Percentiles rank a stretch among this genome's conserved stretches.
phyloP scores from a whole-genome alignment of 2,113 vertebrate genomes.

The Zeus faber region DNA sequence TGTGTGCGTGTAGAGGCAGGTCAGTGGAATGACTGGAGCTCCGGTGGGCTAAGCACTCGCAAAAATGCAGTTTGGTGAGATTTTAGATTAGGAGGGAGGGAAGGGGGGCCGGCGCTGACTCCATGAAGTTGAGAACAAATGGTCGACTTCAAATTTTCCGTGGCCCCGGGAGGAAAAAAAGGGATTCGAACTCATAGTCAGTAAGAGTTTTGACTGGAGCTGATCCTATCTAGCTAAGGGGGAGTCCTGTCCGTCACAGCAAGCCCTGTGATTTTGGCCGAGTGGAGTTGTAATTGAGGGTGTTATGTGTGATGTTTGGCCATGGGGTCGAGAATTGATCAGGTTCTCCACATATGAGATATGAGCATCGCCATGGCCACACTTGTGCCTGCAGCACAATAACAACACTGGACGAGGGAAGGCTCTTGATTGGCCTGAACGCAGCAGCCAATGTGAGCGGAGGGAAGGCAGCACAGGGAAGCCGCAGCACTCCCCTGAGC shows the following conservation, averaged over 20 bases:
- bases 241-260: background rate
- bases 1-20: constrained; percentile 71
- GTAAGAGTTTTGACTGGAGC: too few relatives aligned
- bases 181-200: background rate
- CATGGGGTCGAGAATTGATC: too few relatives aligned
- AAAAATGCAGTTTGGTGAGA: constrained; percentile 79
- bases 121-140: constrained; percentile 49
- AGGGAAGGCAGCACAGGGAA: constrained; percentile 50
- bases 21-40: constrained; percentile 69
- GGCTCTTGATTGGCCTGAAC: constrained; percentile 55
- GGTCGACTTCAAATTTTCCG: constrained; percentile 35
- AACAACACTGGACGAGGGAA: constrained; percentile 31
- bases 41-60: constrained; percentile 65
- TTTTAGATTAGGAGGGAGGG: constrained; percentile 61
- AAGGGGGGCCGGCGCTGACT: constrained; percentile 41
- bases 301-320: too few relatives aligned
- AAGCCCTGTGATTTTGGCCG: too few relatives aligned
- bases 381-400: constrained; percentile 39
- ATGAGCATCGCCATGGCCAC: constrained; percentile 34
- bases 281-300: too few relatives aligned
- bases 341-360: constrained; percentile 1
- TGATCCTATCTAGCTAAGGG: too few relatives aligned
- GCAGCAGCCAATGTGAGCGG: constrained; percentile 60
- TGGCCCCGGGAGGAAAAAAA: constrained; percentile 5
- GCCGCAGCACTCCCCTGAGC: constrained; percentile 42